phyloP scores from a whole-genome alignment of 1,140 invertebrate species.

The Odontomachus brunneus region DNA sequence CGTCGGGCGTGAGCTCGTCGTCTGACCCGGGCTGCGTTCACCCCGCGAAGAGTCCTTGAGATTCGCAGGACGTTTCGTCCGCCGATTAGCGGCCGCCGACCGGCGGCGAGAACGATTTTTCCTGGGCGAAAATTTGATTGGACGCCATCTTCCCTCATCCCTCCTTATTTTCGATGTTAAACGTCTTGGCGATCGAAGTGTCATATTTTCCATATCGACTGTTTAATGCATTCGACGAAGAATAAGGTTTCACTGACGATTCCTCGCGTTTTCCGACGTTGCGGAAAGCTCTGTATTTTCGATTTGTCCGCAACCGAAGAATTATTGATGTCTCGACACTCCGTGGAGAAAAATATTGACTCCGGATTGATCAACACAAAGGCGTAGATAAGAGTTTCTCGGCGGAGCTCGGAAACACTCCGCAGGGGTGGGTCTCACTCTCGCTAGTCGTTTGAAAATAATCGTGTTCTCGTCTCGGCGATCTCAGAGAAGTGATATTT shows the following conservation, averaged over 20 bases:
- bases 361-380: constrained; percentile 12
- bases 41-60: not conserved
- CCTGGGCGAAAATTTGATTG: not conserved
- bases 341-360: constrained; percentile 18
- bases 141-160: not conserved
- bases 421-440: not conserved
- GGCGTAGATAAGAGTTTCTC: not conserved
- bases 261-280: not conserved
- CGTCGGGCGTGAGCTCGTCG: constrained; percentile 41
- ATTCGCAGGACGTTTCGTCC: not conserved
- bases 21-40: not conserved
- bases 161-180: constrained; percentile 16
- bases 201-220: not conserved
- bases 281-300: not conserved
- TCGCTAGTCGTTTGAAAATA: not conserved
- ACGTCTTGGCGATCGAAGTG: not conserved
- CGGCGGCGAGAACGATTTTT: not conserved
- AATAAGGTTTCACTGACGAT: not conserved
- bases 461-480: not conserved
- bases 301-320: not conserved
- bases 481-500: not conserved
- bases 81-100: constrained; percentile 1
- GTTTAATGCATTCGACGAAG: not conserved
- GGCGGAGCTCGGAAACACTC: not conserved
- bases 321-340: not conserved